Conservation (phyloP, 2,888 invertebrate genomes). For the Ormyrus thymus region DNA sequence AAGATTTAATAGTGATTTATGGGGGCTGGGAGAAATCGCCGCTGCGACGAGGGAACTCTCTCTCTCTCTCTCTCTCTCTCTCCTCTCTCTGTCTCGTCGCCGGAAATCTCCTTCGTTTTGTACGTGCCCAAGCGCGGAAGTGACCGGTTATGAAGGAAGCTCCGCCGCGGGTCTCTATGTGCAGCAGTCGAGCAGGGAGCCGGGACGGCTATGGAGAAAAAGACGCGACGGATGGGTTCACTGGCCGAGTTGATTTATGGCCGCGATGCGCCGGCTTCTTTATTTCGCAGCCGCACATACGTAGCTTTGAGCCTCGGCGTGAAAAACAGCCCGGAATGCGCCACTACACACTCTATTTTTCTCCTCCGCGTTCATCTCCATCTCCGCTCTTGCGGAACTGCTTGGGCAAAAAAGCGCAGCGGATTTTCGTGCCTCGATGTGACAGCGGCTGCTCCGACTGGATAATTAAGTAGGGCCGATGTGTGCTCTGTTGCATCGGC, state of each 20-base stretch:
- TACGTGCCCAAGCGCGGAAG: constrained; percentile 17
- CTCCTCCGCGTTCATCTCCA: too few species aligned
- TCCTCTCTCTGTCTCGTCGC: not conserved
- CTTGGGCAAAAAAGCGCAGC: too few species aligned
- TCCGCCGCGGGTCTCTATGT: not conserved
- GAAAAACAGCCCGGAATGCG: too few species aligned
- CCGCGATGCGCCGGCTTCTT: constrained; percentile 43
- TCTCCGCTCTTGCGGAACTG: too few species aligned
- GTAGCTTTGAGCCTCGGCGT: too few species aligned
- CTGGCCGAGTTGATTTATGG: constrained; percentile 40
- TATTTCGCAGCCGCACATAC: constrained; percentile 2
- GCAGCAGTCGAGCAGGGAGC: not conserved
- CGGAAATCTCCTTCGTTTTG: constrained; percentile 29
- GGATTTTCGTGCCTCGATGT: too few species aligned
- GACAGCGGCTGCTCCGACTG: too few species aligned
- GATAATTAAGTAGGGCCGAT: too few species aligned
- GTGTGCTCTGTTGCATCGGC: too few species aligned
- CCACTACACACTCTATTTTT: too few species aligned
- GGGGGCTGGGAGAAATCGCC: constrained; percentile 43
- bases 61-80: too few species aligned
- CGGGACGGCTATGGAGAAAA: not conserved
- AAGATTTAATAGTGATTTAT: constrained; percentile 72
- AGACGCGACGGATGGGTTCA: constrained; percentile 33
- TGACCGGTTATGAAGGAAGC: constrained; percentile 38
- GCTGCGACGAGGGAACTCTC: not conserved